phyloP scores from a whole-genome alignment of 2,113 vertebrate genomes.

The Solea solea region DNA sequence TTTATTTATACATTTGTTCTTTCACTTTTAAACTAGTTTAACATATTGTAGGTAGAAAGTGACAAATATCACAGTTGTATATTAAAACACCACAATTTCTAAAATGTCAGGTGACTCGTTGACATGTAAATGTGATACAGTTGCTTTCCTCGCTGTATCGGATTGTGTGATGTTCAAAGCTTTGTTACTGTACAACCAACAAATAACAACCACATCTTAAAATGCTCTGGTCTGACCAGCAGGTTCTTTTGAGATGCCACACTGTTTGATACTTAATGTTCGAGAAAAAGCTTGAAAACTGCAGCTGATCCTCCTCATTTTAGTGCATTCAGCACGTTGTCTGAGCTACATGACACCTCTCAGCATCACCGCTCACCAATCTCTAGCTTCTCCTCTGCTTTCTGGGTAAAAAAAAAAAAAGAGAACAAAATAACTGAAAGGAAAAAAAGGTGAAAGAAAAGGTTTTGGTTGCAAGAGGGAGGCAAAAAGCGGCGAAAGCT shows the following conservation, averaged over 20 bases:
- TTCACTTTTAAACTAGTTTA: too few relatives aligned
- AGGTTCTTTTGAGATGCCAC: conserved; percentile 21
- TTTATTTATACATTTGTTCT: too few relatives aligned
- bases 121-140: too few relatives aligned
- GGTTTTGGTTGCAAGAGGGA: conserved; percentile 18
- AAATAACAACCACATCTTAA: too few relatives aligned
- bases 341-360: conserved; percentile 71
- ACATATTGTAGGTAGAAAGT: too few relatives aligned
- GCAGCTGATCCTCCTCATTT: conserved; percentile 73
- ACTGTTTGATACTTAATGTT: conserved; percentile 39
- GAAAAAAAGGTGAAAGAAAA: conserved; percentile 36
- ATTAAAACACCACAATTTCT: too few relatives aligned
- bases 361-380: conserved; percentile 58
- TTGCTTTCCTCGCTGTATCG: too few relatives aligned
- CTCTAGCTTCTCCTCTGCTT: conserved; percentile 59
- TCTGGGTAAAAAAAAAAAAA: conserved; percentile 58
- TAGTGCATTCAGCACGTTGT: conserved; percentile 72
- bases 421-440: conserved; percentile 35
- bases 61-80: too few relatives aligned
- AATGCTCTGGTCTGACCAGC: too few relatives aligned
- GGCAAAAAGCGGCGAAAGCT: conserved; percentile 31
- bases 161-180: too few relatives aligned
- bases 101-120: too few relatives aligned
- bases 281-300: conserved; percentile 64
- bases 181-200: too few relatives aligned